Evolutionary conservation across 2,113 vertebrate genomes (phyloP).

Genomic region (Illadopsis cleaveri): DNA sequence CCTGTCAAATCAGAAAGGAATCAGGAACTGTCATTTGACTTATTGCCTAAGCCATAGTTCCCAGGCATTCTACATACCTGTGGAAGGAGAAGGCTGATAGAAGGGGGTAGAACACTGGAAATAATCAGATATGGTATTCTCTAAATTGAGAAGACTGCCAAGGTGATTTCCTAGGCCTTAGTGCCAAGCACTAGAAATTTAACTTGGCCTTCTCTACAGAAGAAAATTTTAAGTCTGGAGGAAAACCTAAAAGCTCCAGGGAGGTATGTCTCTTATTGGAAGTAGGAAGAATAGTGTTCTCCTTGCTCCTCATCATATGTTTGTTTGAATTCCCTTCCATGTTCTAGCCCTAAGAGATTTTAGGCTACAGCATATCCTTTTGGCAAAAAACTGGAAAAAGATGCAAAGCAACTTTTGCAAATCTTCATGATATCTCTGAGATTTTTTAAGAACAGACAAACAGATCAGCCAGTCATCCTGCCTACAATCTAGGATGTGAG

Average conservation of each 20-base stretch:
- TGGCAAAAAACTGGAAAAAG: neutral
- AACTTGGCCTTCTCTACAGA: neutral
- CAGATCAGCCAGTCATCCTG: neutral
- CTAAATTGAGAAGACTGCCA: neutral
- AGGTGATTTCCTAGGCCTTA: neutral
- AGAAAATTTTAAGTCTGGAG: neutral
- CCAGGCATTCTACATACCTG: neutral
- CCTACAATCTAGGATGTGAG: neutral
- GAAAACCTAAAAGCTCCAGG: neutral
- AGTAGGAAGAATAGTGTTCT: neutral
- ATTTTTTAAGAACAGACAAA: neutral
- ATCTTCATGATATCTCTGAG: neutral
- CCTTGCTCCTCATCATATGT: neutral
- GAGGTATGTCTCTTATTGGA: accelerated
- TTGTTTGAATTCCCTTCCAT: neutral
- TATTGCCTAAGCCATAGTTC: neutral
- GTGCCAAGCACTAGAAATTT: neutral
- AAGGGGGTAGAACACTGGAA: neutral
- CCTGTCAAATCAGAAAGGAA: neutral
- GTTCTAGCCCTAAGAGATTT: neutral
- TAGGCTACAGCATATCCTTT: neutral
- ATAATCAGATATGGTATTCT: neutral
- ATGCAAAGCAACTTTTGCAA: neutral
- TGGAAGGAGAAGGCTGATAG: neutral
- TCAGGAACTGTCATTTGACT: neutral